A percentile compares a stretch with the other conserved stretches of the same genome.
These are phyloP conservation scores for Halesus radiatus DNA, from an alignment of 1,140 invertebrate genomes.

Conservation along the genomic window DNA sequence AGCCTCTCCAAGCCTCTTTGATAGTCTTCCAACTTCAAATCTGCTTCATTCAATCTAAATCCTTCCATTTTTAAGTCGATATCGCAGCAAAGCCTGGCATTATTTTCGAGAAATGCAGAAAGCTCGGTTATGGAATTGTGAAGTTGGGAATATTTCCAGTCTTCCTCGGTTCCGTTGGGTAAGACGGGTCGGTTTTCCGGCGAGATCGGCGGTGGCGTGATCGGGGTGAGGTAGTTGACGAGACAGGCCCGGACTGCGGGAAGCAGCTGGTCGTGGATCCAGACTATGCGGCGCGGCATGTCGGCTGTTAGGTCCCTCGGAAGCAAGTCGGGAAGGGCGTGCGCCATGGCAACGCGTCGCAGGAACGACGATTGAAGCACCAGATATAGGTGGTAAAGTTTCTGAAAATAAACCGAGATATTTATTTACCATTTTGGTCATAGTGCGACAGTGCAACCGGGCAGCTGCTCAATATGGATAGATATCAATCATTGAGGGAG, in stretches of 20 bases:
- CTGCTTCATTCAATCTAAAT: neutral
- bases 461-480: too few relatives aligned
- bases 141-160: neutral
- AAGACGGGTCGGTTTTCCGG: conserved; percentile 65
- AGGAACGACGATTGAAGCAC: conserved; percentile 66
- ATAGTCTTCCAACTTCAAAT: neutral
- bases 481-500: too few relatives aligned
- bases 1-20: conserved; percentile 58
- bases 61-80: neutral
- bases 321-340: conserved; percentile 57
- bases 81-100: neutral
- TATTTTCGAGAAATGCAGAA: neutral
- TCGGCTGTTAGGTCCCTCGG: neutral
- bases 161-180: conserved; percentile 29
- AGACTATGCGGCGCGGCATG: neutral
- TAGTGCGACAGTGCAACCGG: too few relatives aligned
- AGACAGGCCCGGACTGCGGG: neutral
- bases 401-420: conserved; percentile 59
- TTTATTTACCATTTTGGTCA: too few relatives aligned
- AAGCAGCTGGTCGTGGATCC: neutral
- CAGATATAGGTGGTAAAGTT: conserved; percentile 67
- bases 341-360: conserved; percentile 64
- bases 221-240: neutral
- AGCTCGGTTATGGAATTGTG: neutral
- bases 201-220: conserved; percentile 61